Evolutionary conservation across 2,888 invertebrate genomes (phyloP).

Genomic region (Tanaodytes sp.): DNA sequence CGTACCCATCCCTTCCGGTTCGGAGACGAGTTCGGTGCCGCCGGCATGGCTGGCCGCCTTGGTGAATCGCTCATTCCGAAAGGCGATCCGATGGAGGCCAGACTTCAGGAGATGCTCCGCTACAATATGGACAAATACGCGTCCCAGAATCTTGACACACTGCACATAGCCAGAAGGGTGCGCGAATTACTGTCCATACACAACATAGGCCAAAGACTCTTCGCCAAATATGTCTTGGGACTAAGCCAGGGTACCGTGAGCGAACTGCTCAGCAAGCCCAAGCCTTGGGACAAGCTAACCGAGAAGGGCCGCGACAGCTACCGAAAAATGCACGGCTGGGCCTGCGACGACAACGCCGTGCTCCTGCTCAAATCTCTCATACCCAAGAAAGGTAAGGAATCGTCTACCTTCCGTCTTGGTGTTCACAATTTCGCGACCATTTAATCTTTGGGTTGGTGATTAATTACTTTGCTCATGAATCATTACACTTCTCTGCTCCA

Average conservation of each 20-base stretch:
- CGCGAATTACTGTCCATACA: slow-evolving; percentile 95
- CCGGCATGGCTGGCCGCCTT: slow-evolving; percentile 86
- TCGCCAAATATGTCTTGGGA: slow-evolving; percentile 98
- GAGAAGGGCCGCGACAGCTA: slow-evolving; percentile 99
- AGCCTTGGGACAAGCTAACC: slow-evolving; percentile 99
- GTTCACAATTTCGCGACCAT: slow-evolving; percentile 26
- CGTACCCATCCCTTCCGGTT: slow-evolving; percentile 86
- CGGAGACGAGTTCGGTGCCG: slow-evolving; percentile 87
- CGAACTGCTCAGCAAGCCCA: slow-evolving; percentile 97
- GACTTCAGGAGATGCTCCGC: slow-evolving; percentile 92
- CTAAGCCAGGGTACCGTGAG: slow-evolving; percentile 98
- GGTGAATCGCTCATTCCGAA: slow-evolving; percentile 94
- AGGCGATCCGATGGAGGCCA: slow-evolving; percentile 94
- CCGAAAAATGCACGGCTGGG: slow-evolving; percentile 99
- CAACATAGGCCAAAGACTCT: slow-evolving; percentile 98
- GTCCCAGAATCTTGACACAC: slow-evolving; percentile 93
- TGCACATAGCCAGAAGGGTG: slow-evolving; percentile 93
- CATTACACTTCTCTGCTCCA: slow-evolving; percentile 42
- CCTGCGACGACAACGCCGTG: slow-evolving; percentile 97
- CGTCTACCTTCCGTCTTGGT: slow-evolving; percentile 60
- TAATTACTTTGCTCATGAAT: slow-evolving; percentile 26
- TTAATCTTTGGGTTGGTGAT: slow-evolving; percentile 24
- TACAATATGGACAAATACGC: slow-evolving; percentile 98
- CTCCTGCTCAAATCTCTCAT: slow-evolving; percentile 97
- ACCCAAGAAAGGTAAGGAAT: slow-evolving; percentile 94